phyloP scores from a whole-genome alignment of 2,888 invertebrate species.

The Lordiphosa fenestrarum region DNA sequence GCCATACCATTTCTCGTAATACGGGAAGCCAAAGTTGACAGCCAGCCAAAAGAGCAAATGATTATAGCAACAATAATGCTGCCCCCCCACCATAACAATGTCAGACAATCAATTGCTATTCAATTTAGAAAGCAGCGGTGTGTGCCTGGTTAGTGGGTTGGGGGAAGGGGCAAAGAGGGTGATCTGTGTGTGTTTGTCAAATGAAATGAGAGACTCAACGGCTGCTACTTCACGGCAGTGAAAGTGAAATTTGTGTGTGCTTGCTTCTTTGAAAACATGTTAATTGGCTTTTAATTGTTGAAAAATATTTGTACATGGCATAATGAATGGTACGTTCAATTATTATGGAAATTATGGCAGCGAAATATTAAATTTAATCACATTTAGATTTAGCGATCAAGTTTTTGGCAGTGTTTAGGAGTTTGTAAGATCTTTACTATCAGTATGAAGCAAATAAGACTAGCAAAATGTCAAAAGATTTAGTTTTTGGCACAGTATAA shows the following conservation, averaged over 20 bases:
- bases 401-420: too few relatives aligned
- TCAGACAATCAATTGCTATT: slow-evolving; percentile 11
- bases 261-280: slow-evolving; percentile 41
- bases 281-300: slow-evolving; percentile 70
- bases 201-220: not conserved
- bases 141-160: too few relatives aligned
- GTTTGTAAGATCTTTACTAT: too few relatives aligned
- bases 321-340: slow-evolving; percentile 9
- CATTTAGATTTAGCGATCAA: too few relatives aligned
- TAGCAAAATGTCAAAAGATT: too few relatives aligned
- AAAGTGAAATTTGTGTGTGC: slow-evolving; percentile 55
- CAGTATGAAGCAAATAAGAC: too few relatives aligned
- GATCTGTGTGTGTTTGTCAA: not conserved
- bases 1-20: slow-evolving; percentile 24
- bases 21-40: slow-evolving; percentile 27
- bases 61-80: slow-evolving; percentile 4
- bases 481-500: too few relatives aligned
- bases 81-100: slow-evolving; percentile 4
- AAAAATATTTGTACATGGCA: slow-evolving; percentile 11
- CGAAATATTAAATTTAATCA: not conserved
- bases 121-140: slow-evolving; percentile 35
- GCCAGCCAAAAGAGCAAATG: not conserved
- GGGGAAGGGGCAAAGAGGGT: not conserved
- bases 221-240: slow-evolving; percentile 37
- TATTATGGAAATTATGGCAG: slow-evolving; percentile 32